These are phyloP conservation scores for Scalopus aquaticus DNA, from an alignment of 2,113 vertebrate genomes.

Conservation along the genomic window DNA sequence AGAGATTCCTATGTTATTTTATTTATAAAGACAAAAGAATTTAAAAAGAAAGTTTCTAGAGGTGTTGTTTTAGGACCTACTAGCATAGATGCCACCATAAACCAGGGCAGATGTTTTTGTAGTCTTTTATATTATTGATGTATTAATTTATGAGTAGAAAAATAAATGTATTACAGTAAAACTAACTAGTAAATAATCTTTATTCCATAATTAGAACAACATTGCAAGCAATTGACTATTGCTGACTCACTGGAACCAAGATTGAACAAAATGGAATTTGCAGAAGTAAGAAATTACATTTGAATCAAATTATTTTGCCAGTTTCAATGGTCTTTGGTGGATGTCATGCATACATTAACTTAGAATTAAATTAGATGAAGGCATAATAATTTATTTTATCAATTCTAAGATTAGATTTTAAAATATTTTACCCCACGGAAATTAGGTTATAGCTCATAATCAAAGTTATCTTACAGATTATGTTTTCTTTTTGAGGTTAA, in stretches of 20 bases:
- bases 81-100: not conserved
- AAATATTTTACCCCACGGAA: constrained; percentile 44
- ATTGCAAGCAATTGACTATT: constrained; percentile 71
- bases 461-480: constrained; percentile 31
- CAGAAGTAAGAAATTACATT: constrained; percentile 83
- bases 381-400: constrained; percentile 1
- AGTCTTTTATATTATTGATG: not conserved
- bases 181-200: constrained; percentile 62
- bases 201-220: constrained; percentile 65
- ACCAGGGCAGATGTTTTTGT: not conserved
- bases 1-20: not conserved
- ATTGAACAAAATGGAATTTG: constrained; percentile 77
- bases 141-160: constrained; percentile 50
- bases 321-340: constrained; percentile 2
- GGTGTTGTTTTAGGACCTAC: not conserved
- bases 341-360: not conserved
- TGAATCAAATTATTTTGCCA: constrained; percentile 52
- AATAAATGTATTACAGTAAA: constrained; percentile 16
- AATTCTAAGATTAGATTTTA: constrained; percentile 32
- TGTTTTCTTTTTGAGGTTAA: not conserved
- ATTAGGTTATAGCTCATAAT: constrained; percentile 22
- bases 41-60: not conserved
- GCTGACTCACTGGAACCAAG: constrained; percentile 66
- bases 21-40: not conserved
- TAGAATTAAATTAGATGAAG: constrained; percentile 43